These are phyloP conservation scores for Acromyrmex charruanus DNA, from an alignment of 1,140 invertebrate genomes.

Conservation along the genomic window DNA sequence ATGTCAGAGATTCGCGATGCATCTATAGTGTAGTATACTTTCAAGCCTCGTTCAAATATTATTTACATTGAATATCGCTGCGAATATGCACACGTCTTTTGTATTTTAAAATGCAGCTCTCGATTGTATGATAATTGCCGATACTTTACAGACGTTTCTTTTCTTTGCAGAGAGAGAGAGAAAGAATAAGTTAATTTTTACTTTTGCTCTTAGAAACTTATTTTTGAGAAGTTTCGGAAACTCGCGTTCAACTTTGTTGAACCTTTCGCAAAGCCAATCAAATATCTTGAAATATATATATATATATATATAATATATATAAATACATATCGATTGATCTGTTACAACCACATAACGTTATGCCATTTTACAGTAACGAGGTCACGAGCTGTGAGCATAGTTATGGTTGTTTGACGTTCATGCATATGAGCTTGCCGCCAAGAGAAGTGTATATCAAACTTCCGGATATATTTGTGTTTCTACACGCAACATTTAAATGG, in stretches of 20 bases:
- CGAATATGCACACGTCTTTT: neutral
- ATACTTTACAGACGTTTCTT: neutral
- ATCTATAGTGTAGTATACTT: neutral
- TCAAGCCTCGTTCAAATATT: conserved; percentile 7
- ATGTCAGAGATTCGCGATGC: neutral
- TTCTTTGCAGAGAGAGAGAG: neutral
- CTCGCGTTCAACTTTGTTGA: neutral
- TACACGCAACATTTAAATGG: conserved; percentile 28
- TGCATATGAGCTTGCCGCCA: conserved; percentile 23
- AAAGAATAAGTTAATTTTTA: neutral
- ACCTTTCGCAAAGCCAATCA: conserved; percentile 5
- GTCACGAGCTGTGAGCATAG: conserved; percentile 14
- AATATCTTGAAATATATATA: conserved; percentile 14
- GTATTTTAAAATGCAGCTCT: neutral
- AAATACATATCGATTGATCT: neutral
- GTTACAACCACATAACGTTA: conserved; percentile 4
- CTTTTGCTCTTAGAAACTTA: neutral
- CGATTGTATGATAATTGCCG: neutral
- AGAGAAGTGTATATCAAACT: conserved; percentile 34
- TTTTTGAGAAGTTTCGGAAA: neutral
- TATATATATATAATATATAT: neutral
- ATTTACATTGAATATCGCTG: neutral
- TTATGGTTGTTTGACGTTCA: conserved; percentile 28
- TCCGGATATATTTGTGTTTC: conserved; percentile 43
- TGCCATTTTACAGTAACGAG: conserved; percentile 39